phyloP scores from a whole-genome alignment of 2,888 invertebrate species.

The Lottia scabra region DNA sequence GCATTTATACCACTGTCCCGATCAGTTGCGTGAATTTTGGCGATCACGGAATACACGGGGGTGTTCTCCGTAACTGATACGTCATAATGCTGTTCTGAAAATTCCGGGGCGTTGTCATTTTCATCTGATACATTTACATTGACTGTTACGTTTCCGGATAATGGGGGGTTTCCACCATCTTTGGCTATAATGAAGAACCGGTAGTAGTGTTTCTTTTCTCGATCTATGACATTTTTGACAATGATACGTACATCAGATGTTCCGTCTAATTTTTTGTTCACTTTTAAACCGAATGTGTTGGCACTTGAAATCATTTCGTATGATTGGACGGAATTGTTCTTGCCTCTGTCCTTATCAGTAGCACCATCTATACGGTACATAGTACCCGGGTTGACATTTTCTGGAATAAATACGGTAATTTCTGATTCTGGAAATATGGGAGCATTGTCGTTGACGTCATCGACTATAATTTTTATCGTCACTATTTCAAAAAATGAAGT shows the following conservation, averaged over 20 bases:
- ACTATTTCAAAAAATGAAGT: constrained; percentile 34
- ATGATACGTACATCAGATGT: constrained; percentile 42
- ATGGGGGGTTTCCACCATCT: constrained; percentile 46
- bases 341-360: constrained; percentile 31
- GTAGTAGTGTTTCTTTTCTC: constrained; percentile 46
- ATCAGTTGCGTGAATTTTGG: constrained; percentile 82
- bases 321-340: constrained; percentile 28
- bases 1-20: constrained; percentile 85
- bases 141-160: constrained; percentile 41
- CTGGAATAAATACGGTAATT: constrained; percentile 29
- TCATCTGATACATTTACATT: constrained; percentile 51
- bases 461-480: constrained; percentile 32
- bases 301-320: constrained; percentile 32
- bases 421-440: constrained; percentile 31
- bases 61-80: constrained; percentile 47
- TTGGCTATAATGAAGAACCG: constrained; percentile 44
- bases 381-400: constrained; percentile 29
- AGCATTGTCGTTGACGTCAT: constrained; percentile 40
- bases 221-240: constrained; percentile 41
- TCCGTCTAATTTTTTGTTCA: constrained; percentile 44
- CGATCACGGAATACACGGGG: constrained; percentile 36
- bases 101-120: constrained; percentile 56
- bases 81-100: constrained; percentile 47
- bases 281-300: constrained; percentile 33
- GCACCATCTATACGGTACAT: constrained; percentile 33